phyloP scores from a whole-genome alignment of 2,888 invertebrate genomes.

The Ametastegia equiseti region DNA sequence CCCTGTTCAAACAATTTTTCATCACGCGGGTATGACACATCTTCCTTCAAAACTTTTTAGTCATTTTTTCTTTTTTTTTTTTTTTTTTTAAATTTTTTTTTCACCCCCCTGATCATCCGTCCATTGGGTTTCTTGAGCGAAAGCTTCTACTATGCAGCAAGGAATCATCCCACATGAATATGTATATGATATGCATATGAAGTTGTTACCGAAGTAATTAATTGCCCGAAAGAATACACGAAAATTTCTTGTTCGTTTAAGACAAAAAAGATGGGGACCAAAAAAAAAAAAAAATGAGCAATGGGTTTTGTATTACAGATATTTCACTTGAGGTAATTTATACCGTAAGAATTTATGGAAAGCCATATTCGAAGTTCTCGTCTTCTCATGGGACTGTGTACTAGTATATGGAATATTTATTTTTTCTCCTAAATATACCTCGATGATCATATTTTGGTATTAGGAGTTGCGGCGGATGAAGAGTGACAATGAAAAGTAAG shows the following conservation, averaged over 20 bases:
- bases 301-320: too few species aligned
- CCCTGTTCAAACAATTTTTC: constrained; percentile 65
- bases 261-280: too few species aligned
- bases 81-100: background rate
- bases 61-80: background rate
- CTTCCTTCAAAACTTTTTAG: constrained; percentile 2
- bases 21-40: constrained; percentile 57
- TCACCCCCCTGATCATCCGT: background rate
- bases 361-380: too few species aligned
- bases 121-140: too few species aligned
- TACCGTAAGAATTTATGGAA: too few species aligned
- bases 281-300: too few species aligned
- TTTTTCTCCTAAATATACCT: background rate
- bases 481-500: background rate
- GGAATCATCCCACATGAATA: background rate
- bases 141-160: background rate
- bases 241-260: background rate
- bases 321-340: too few species aligned
- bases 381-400: too few species aligned
- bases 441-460: constrained; percentile 41
- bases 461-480: background rate
- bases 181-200: background rate
- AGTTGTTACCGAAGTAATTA: background rate
- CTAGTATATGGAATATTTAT: background rate
- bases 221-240: background rate